A percentile compares a stretch with the other conserved stretches of the same genome.
Evolutionary conservation across 2,888 invertebrate genomes (phyloP).

Genomic region (Teinopalpus imperialis): DNA sequence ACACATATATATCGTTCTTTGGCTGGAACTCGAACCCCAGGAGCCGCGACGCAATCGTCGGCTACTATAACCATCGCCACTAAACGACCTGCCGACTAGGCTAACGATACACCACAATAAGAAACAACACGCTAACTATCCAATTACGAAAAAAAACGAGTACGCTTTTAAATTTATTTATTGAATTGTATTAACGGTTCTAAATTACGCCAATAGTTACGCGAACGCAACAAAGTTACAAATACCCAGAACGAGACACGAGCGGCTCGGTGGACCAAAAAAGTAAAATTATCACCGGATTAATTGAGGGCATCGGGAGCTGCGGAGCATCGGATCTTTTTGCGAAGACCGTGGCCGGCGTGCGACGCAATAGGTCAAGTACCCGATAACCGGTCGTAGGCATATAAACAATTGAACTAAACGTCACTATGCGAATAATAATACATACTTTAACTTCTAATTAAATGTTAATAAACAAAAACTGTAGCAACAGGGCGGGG

Average conservation of each 20-base stretch:
- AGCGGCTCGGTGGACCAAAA: neutral
- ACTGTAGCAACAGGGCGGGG: constrained; percentile 41
- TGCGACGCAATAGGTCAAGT: constrained; percentile 25
- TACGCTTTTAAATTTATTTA: too few relatives aligned
- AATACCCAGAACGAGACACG: constrained; percentile 1
- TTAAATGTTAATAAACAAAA: constrained; percentile 75
- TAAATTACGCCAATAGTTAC: too few relatives aligned
- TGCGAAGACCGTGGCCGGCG: neutral
- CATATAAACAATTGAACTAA: constrained; percentile 23
- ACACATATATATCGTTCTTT: too few relatives aligned
- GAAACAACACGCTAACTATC: too few relatives aligned
- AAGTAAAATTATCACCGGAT: constrained; percentile 15
- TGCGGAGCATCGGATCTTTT: neutral
- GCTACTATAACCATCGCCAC: too few relatives aligned
- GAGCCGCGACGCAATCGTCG: too few relatives aligned
- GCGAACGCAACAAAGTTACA: neutral
- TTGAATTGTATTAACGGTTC: too few relatives aligned
- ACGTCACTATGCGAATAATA: constrained; percentile 22
- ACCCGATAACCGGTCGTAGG: constrained; percentile 12
- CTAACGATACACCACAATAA: too few relatives aligned
- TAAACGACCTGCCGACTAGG: too few relatives aligned
- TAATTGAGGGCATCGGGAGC: too few relatives aligned
- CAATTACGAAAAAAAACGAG: too few relatives aligned
- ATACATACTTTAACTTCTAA: constrained; percentile 60
- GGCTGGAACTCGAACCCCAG: too few relatives aligned